These are phyloP conservation scores for Drosophila sp. DNA, from an alignment of 1,140 invertebrate species.

Conservation along the genomic window DNA sequence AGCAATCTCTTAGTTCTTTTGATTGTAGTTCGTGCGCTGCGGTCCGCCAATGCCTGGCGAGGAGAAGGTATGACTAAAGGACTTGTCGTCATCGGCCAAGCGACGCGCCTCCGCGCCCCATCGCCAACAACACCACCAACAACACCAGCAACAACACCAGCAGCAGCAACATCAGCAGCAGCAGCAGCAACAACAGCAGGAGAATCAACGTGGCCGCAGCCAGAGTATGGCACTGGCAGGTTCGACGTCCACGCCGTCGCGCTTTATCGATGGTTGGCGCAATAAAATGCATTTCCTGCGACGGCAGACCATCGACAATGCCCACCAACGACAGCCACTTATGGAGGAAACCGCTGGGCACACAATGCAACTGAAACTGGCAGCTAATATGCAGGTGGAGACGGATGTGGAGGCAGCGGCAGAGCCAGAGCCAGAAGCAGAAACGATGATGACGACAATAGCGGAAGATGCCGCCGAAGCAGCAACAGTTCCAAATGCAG, in stretches of 20 bases:
- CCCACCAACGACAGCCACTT: conserved; percentile 74
- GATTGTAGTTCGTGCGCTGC: conserved; percentile 85
- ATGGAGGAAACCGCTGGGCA: conserved; percentile 69
- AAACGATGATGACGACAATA: conserved; percentile 72
- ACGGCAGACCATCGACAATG: conserved; percentile 72
- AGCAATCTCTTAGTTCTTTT: conserved; percentile 84
- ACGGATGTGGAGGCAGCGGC: neutral
- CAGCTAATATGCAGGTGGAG: conserved; percentile 13
- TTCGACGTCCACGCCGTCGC: conserved; percentile 27
- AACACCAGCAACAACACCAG: conserved; percentile 48
- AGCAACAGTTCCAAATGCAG: conserved; percentile 13
- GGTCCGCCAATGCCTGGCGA: conserved; percentile 83
- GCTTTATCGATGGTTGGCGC: conserved; percentile 64
- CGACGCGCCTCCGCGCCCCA: conserved; percentile 72
- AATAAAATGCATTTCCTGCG: conserved; percentile 74
- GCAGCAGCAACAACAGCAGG: conserved; percentile 41
- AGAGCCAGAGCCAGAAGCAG: conserved; percentile 19
- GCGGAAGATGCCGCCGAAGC: conserved; percentile 59
- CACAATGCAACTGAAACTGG: conserved; percentile 22
- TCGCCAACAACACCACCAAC: conserved; percentile 46
- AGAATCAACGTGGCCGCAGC: conserved; percentile 47
- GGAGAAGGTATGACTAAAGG: conserved; percentile 85
- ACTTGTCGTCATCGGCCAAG: conserved; percentile 74
- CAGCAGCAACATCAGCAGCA: conserved; percentile 47
- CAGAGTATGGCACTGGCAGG: conserved; percentile 53